Percentiles rank a stretch among this genome's conserved stretches.
Evolutionary conservation across 2,888 invertebrate genomes (phyloP).

Genomic region (Lycaena phlaeas): DNA sequence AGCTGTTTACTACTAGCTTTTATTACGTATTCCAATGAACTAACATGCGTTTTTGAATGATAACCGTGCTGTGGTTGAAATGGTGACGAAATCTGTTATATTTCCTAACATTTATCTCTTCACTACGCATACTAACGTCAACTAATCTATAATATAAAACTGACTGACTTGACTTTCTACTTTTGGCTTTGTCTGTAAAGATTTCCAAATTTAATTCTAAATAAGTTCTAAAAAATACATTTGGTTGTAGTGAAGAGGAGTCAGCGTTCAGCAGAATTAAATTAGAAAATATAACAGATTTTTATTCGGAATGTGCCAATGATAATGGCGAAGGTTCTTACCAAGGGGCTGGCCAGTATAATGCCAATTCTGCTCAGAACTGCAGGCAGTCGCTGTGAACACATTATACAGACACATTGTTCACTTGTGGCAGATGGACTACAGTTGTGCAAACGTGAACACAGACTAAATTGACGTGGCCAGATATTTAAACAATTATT

Average conservation of each 20-base stretch:
- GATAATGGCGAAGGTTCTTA: constrained; percentile 77
- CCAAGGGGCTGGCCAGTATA: constrained; percentile 96
- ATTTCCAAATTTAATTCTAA: no score
- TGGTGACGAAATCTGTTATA: constrained; percentile 28
- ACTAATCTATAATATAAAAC: no score
- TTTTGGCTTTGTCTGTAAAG: no score
- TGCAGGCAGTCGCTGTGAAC: constrained; percentile 94
- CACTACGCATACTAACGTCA: no score
- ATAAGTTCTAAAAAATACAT: no score
- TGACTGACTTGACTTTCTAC: no score
- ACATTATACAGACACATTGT: constrained; percentile 76
- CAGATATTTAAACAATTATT: constrained; percentile 27
- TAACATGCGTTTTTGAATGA: constrained; percentile 28
- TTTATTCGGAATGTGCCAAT: constrained; percentile 61
- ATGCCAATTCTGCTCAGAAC: constrained; percentile 97
- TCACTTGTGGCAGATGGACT: constrained; percentile 69
- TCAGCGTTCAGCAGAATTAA: no score
- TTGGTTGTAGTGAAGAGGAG: no score
- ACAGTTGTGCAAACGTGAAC: constrained; percentile 59
- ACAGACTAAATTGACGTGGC: constrained; percentile 65
- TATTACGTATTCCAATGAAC: background rate
- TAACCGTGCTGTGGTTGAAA: constrained; percentile 28
- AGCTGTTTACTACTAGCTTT: constrained; percentile 14
- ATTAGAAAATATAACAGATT: constrained; percentile 41
- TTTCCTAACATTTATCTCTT: constrained; percentile 22